Evolutionary conservation across 2,888 invertebrate genomes (phyloP).

Genomic region (Nomada ruficornis): DNA sequence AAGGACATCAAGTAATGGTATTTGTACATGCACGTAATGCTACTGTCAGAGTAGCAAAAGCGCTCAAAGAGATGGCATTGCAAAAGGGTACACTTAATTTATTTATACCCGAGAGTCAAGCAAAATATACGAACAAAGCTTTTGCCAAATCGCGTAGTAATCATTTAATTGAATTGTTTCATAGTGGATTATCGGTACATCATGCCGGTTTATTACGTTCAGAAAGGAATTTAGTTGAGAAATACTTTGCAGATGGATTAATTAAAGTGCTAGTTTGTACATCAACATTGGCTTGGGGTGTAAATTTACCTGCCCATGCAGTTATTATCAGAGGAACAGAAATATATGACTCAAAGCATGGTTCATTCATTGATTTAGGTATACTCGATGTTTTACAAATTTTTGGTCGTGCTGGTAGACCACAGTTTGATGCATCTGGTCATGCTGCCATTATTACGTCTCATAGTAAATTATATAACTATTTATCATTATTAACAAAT

Average conservation of each 20-base stretch:
- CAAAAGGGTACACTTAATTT: conserved; percentile 89
- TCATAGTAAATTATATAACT: conserved; percentile 96
- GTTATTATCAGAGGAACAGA: conserved; percentile 98
- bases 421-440: conserved; percentile 98
- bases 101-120: conserved; percentile 88
- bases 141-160: conserved; percentile 92
- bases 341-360: conserved; percentile 98
- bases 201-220: conserved; percentile 97
- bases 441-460: conserved; percentile 98
- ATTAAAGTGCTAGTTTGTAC: conserved; percentile 92
- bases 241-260: conserved; percentile 93
- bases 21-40: conserved; percentile 99
- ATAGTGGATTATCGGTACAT: conserved; percentile 96
- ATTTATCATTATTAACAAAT: conserved; percentile 96
- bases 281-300: conserved; percentile 99
- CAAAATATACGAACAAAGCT: conserved; percentile 89
- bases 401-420: conserved; percentile 98
- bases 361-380: conserved; percentile 96
- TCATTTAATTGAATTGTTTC: conserved; percentile 92
- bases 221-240: conserved; percentile 95
- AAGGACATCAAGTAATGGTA: conserved; percentile 98
- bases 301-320: conserved; percentile 99
- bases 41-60: conserved; percentile 94
- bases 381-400: conserved; percentile 99
- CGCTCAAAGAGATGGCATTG: conserved; percentile 92